Percentiles rank a stretch among this genome's conserved stretches.
phyloP scores from a whole-genome alignment of 2,888 invertebrate genomes.

The Rutpela maculata region DNA sequence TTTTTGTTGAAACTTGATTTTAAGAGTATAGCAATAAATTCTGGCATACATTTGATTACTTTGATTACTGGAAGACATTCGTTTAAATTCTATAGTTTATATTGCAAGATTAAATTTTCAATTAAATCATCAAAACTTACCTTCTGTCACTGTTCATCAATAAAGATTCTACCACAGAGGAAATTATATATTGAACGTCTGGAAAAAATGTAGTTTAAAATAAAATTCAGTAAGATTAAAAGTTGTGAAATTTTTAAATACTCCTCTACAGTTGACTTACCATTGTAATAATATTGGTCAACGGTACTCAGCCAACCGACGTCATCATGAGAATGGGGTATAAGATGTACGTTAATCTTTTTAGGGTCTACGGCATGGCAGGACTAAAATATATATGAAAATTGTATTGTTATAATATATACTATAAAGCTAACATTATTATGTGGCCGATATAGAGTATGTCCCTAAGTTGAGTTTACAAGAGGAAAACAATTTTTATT shows the following conservation, averaged over 20 bases:
- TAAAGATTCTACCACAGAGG: conserved; percentile 87
- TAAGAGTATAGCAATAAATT: too few species aligned
- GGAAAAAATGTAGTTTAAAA: conserved; percentile 71
- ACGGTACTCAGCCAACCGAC: conserved; percentile 92
- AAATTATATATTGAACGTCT: conserved; percentile 93
- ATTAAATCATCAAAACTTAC: conserved; percentile 68
- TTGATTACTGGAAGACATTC: too few species aligned
- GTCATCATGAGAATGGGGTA: conserved; percentile 89
- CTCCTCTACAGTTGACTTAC: neutral
- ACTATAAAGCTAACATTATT: neutral
- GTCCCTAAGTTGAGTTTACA: too few species aligned
- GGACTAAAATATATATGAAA: conserved; percentile 38
- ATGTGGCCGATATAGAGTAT: neutral
- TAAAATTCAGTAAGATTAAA: neutral
- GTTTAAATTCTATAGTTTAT: too few species aligned
- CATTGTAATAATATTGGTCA: conserved; percentile 59
- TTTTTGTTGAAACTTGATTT: too few species aligned
- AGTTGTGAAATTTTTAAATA: too few species aligned
- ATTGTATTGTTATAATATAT: neutral
- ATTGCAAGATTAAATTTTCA: too few species aligned
- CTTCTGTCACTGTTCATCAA: conserved; percentile 81
- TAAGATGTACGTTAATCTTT: conserved; percentile 87
- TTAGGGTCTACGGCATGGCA: conserved; percentile 77
- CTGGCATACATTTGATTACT: too few species aligned
- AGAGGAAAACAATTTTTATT: too few species aligned